These are phyloP conservation scores for Spilogale gracilis DNA, from an alignment of 2,113 vertebrate genomes.

Conservation along the genomic window DNA sequence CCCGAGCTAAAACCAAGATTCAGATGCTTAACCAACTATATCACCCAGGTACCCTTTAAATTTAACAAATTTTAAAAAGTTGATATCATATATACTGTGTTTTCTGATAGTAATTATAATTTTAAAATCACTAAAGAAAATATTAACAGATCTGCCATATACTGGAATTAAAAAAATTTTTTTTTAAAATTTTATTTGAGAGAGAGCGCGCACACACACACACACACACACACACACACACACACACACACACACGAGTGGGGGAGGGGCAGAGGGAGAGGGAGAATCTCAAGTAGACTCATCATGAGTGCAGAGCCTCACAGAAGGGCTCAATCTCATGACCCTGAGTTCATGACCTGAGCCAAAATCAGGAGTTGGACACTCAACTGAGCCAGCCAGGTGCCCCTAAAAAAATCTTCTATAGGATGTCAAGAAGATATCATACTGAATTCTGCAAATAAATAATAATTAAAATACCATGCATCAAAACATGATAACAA, in stretches of 20 bases:
- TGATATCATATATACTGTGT: neutral
- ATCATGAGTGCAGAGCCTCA: neutral
- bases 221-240: fast-evolving
- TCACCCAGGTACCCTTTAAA: neutral
- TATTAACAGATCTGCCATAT: neutral
- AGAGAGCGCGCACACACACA: neutral
- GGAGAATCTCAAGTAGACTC: neutral
- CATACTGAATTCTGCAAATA: neutral
- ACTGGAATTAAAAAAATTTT: neutral
- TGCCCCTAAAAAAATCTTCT: neutral
- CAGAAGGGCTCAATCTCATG: neutral
- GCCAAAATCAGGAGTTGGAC: neutral
- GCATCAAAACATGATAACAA: neutral
- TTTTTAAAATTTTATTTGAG: neutral
- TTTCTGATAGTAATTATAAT: neutral
- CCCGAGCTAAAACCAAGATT: neutral
- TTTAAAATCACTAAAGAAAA: neutral
- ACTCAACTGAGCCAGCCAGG: neutral
- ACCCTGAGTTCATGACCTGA: neutral
- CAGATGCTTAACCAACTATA: neutral
- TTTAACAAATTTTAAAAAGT: neutral
- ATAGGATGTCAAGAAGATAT: neutral
- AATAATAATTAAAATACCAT: neutral
- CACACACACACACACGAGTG: fast-evolving
- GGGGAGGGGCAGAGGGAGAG: neutral